Evolutionary conservation across 2,113 vertebrate species (phyloP).

Genomic region (Cynocephalus volans): DNA sequence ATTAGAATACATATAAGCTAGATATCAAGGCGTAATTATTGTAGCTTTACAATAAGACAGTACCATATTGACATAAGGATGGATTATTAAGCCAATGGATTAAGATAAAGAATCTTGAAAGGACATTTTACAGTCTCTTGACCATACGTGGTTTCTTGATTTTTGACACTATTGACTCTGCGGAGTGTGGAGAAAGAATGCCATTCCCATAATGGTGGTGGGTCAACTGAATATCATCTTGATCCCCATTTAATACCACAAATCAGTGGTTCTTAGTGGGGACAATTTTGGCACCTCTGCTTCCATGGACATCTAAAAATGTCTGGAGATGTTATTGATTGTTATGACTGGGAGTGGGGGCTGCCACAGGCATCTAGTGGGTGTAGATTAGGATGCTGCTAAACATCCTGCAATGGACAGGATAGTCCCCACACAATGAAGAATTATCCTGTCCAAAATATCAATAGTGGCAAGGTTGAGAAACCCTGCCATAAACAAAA

Average conservation of each 20-base stretch:
- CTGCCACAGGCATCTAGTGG: not conserved
- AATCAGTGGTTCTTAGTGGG: not conserved
- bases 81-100: not conserved
- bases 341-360: not conserved
- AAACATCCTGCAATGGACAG: not conserved
- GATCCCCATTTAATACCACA: not conserved
- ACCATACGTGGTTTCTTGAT: not conserved
- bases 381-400: not conserved
- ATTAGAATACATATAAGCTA: not conserved
- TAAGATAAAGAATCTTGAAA: not conserved
- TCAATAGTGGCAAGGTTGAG: not conserved
- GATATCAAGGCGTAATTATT: not conserved
- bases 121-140: not conserved
- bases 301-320: not conserved
- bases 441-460: not conserved
- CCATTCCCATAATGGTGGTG: not conserved
- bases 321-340: not conserved
- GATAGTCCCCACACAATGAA: too few relatives aligned
- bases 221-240: not conserved
- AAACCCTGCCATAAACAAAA: conserved; percentile 1
- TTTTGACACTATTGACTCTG: not conserved
- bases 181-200: not conserved
- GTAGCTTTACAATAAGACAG: not conserved
- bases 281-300: not conserved
- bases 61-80: not conserved